Percentiles rank a stretch among this genome's conserved stretches.
These are phyloP conservation scores for Folsomia candida DNA, from an alignment of 2,888 invertebrate species.

Conservation along the genomic window DNA sequence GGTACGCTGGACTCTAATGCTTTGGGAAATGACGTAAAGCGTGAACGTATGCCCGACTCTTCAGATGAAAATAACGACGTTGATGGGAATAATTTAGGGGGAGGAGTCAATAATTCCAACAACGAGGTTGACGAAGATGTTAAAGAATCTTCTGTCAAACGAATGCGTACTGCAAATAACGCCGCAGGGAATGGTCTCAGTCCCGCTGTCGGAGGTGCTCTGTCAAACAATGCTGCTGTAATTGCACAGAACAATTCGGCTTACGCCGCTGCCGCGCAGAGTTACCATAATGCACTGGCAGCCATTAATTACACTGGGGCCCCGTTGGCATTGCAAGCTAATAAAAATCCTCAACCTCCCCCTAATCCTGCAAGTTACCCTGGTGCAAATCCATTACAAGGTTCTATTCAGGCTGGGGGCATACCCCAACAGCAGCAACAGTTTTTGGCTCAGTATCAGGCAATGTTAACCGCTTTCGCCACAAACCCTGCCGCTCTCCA, in stretches of 20 bases:
- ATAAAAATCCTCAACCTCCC: conserved; percentile 30
- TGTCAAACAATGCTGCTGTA: conserved; percentile 27
- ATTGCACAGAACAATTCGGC: conserved; percentile 50
- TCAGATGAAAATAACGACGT: conserved; percentile 39
- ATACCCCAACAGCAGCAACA: conserved; percentile 47
- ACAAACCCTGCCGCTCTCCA: conserved; percentile 44
- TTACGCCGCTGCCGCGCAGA: conserved; percentile 50
- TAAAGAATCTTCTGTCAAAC: conserved; percentile 47
- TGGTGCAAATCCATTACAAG: conserved; percentile 33
- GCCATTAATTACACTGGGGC: conserved; percentile 70
- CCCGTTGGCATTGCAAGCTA: conserved; percentile 59
- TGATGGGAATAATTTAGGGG: conserved; percentile 45
- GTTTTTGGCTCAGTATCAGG: conserved; percentile 42
- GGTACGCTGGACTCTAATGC: conserved; percentile 47
- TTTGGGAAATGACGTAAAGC: conserved; percentile 37
- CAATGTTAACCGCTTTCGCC: conserved; percentile 50
- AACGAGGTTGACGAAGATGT: conserved; percentile 41
- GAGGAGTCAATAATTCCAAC: neutral
- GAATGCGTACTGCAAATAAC: conserved; percentile 41
- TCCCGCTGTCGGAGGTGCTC: conserved; percentile 11
- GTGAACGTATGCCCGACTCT: conserved; percentile 12
- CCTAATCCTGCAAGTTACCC: conserved; percentile 14
- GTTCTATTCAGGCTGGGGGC: conserved; percentile 39
- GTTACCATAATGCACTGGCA: conserved; percentile 58
- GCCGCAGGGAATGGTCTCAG: conserved; percentile 13